Conservation (phyloP, 2,888 invertebrate genomes). For the Tipula vernalis region DNA sequence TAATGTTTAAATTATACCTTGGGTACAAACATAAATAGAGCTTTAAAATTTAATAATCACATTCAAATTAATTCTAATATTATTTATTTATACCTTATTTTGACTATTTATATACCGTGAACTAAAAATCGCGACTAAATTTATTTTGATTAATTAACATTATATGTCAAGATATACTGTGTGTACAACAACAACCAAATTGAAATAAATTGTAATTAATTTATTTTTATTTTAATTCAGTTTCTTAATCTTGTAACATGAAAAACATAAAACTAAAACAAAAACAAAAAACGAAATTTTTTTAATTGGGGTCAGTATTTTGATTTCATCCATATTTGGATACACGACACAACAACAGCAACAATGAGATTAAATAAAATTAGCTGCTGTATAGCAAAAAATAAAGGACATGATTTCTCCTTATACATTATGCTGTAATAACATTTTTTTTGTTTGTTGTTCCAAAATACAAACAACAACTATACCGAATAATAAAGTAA, state of each 20-base stretch:
- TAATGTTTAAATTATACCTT: too few species aligned
- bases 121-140: neutral
- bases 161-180: neutral
- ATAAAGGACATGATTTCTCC: neutral
- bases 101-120: neutral
- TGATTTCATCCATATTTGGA: neutral
- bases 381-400: neutral
- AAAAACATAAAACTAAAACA: neutral
- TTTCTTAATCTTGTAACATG: neutral
- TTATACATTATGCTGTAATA: neutral
- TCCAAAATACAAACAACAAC: neutral
- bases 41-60: neutral
- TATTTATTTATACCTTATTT: neutral
- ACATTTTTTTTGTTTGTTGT: neutral
- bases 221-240: neutral
- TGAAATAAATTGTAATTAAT: neutral
- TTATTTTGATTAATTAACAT: slow-evolving; percentile 4
- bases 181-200: neutral
- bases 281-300: neutral
- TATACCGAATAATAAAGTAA: neutral
- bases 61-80: neutral
- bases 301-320: neutral
- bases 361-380: neutral
- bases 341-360: neutral
- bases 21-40: too few species aligned